A percentile compares a stretch with the other conserved stretches of the same genome.
These are phyloP conservation scores for Arvicanthis niloticus DNA, from an alignment of 2,113 vertebrate species.

Conservation along the genomic window DNA sequence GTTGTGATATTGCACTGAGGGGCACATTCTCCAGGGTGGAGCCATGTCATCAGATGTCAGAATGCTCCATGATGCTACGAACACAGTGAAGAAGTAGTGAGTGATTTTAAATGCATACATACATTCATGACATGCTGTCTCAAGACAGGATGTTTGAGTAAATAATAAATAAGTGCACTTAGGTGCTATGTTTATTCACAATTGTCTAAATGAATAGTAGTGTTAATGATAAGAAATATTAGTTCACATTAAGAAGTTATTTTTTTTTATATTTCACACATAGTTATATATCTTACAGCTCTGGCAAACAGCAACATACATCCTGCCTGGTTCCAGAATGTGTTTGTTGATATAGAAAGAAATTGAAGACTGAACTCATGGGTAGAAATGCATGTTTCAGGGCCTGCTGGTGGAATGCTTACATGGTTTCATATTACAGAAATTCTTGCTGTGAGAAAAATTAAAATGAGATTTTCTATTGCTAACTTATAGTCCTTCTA, in stretches of 20 bases:
- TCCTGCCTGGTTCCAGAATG: neutral
- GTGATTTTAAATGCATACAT: constrained; percentile 6
- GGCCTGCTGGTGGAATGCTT: neutral
- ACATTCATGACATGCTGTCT: neutral
- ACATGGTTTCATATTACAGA: neutral
- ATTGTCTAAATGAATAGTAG: neutral
- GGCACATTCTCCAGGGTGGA: neutral
- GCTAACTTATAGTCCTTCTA: neutral
- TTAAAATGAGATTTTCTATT: neutral
- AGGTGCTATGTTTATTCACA: neutral
- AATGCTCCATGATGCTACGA: neutral
- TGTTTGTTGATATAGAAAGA: neutral
- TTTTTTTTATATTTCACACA: neutral
- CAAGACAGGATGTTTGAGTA: neutral
- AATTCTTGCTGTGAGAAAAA: neutral
- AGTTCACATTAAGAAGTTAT: neutral
- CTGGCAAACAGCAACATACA: neutral
- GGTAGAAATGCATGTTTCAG: neutral
- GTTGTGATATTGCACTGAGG: neutral
- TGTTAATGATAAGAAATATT: neutral
- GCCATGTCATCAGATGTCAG: neutral
- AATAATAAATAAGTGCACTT: neutral
- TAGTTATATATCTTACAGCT: neutral
- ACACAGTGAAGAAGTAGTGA: neutral
- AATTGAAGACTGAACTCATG: neutral